A percentile compares a stretch with the other conserved stretches of the same genome.
These are phyloP conservation scores for Myotis myotis DNA, from an alignment of 2,797 vertebrate genomes.

Conservation along the genomic window DNA sequence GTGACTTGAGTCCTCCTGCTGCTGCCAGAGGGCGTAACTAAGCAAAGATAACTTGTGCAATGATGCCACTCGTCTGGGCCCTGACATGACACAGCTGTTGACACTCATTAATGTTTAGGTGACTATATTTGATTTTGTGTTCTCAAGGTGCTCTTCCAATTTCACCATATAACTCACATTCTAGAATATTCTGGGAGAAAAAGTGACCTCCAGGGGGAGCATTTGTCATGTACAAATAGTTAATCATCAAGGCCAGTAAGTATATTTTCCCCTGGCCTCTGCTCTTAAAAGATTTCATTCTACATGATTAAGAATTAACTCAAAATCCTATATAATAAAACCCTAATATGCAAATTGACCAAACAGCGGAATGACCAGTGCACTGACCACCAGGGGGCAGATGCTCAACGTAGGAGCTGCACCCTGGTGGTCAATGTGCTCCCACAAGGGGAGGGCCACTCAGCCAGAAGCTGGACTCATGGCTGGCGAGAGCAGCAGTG, in stretches of 20 bases:
- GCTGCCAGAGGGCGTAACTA: not conserved
- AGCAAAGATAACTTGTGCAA: not conserved
- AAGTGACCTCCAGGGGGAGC: not conserved
- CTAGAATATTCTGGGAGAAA: conserved; percentile 39
- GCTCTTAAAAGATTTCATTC: conserved; percentile 39
- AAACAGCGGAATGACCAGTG: too few species aligned
- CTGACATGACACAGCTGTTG: not conserved
- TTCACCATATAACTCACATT: conserved; percentile 16
- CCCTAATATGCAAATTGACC: too few species aligned
- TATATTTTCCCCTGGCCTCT: not conserved
- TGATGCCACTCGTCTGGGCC: not conserved
- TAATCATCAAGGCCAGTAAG: conserved; percentile 4
- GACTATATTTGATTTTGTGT: not conserved
- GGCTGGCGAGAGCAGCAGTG: too few species aligned
- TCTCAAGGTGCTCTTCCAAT: conserved; percentile 32
- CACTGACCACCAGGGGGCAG: too few species aligned
- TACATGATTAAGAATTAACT: conserved; percentile 27
- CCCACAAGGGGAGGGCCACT: too few species aligned
- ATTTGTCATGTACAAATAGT: conserved; percentile 40
- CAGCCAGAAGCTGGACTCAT: too few species aligned
- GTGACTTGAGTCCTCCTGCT: not conserved
- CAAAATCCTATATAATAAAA: not conserved
- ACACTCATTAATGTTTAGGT: not conserved
- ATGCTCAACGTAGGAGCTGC: too few species aligned
- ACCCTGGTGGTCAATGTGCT: too few species aligned